Percentiles rank a stretch among this genome's conserved stretches.
Conservation (phyloP, 1,140 invertebrate genomes). For the Anadara kagoshimensis region DNA sequence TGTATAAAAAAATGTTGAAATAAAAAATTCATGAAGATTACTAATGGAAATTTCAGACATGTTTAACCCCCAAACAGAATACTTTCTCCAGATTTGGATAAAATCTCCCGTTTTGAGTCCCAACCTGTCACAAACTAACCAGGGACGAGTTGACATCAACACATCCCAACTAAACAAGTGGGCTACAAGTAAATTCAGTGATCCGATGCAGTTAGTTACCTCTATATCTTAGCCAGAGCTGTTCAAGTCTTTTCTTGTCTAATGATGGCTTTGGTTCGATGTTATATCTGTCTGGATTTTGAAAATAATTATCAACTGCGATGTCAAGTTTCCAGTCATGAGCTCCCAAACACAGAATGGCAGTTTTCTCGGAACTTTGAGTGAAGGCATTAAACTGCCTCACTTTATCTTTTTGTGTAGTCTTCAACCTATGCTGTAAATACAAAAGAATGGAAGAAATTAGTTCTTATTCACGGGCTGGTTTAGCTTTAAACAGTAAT, state of each 20-base stretch:
- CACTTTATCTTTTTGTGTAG: slow-evolving; percentile 96
- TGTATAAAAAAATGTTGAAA: too few species aligned
- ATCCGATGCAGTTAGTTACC: slow-evolving; percentile 75
- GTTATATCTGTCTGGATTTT: slow-evolving; percentile 85
- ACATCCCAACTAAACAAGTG: too few species aligned
- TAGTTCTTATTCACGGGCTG: not conserved
- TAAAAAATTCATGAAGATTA: too few species aligned
- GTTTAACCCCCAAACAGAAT: too few species aligned
- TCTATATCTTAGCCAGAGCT: slow-evolving; percentile 90
- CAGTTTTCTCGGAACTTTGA: slow-evolving; percentile 95
- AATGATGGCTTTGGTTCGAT: slow-evolving; percentile 75
- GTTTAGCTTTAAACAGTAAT: not conserved
- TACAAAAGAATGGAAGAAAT: slow-evolving; percentile 27
- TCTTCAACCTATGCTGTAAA: slow-evolving; percentile 92
- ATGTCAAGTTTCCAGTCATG: slow-evolving; percentile 99
- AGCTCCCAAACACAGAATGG: slow-evolving; percentile 92
- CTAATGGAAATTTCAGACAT: too few species aligned
- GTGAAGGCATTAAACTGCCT: slow-evolving; percentile 95
- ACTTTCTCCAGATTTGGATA: too few species aligned
- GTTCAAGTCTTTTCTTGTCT: slow-evolving; percentile 93
- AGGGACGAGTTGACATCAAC: too few species aligned
- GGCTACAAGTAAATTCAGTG: too few species aligned
- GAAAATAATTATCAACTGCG: slow-evolving; percentile 97
- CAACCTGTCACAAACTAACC: too few species aligned
- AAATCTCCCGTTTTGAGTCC: too few species aligned